phyloP scores from a whole-genome alignment of 1,140 invertebrate species.

The Glomeris maerens region DNA sequence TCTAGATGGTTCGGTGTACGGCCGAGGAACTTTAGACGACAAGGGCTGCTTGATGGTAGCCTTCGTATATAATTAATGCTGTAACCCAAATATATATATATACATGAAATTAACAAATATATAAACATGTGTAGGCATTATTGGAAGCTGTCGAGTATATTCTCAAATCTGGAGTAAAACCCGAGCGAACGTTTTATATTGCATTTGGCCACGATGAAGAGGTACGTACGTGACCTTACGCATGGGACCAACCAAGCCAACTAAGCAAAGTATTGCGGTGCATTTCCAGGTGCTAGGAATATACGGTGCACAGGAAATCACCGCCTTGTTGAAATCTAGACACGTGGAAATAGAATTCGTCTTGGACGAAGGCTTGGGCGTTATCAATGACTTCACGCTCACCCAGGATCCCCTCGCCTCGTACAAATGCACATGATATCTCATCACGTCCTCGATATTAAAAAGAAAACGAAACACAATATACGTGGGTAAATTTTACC shows the following conservation, averaged over 20 bases:
- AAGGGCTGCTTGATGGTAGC: slow-evolving; percentile 39
- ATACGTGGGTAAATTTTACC: too few species aligned
- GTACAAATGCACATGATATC: not conserved
- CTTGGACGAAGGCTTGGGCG: slow-evolving; percentile 42
- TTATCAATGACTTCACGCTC: slow-evolving; percentile 33
- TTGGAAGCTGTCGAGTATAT: slow-evolving; percentile 39
- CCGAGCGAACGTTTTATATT: slow-evolving; percentile 37
- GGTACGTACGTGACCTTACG: slow-evolving; percentile 28
- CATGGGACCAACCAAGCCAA: not conserved
- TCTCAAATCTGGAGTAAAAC: slow-evolving; percentile 29
- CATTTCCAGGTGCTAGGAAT: slow-evolving; percentile 27
- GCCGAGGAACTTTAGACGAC: slow-evolving; percentile 41
- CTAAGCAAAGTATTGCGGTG: not conserved
- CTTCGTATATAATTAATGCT: slow-evolving; percentile 7
- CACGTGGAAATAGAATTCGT: slow-evolving; percentile 38
- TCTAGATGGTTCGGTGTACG: slow-evolving; percentile 38
- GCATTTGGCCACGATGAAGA: slow-evolving; percentile 49
- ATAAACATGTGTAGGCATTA: slow-evolving; percentile 31
- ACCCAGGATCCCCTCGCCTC: slow-evolving; percentile 26
- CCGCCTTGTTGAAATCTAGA: slow-evolving; percentile 25
- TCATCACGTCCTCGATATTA: not conserved
- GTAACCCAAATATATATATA: slow-evolving; percentile 7
- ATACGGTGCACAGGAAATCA: slow-evolving; percentile 34
- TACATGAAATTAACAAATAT: slow-evolving; percentile 5
- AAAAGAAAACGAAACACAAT: too few species aligned